These are phyloP conservation scores for Diorhabda carinulata DNA, from an alignment of 1,140 invertebrate species.

Conservation along the genomic window DNA sequence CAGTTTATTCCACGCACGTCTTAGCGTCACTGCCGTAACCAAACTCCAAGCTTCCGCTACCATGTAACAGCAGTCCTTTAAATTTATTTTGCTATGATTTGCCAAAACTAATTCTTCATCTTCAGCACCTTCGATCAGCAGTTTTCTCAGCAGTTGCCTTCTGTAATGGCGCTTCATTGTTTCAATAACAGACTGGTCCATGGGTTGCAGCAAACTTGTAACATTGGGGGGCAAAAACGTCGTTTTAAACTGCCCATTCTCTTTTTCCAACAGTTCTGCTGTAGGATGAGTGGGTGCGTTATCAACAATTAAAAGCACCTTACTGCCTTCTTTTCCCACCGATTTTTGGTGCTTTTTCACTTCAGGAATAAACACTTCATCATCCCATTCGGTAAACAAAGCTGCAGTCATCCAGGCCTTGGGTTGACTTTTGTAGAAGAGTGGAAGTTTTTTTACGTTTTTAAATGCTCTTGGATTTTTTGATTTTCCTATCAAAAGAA, in stretches of 20 bases:
- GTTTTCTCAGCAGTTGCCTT: conserved; percentile 4
- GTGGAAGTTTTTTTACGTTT: conserved; percentile 33
- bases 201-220: neutral
- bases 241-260: no score
- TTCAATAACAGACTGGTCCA: conserved; percentile 4
- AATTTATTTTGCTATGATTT: conserved; percentile 15
- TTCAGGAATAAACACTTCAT: neutral
- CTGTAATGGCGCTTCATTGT: conserved; percentile 1
- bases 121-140: conserved; percentile 8
- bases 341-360: no score
- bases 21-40: conserved; percentile 10
- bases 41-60: conserved; percentile 11
- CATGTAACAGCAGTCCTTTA: conserved; percentile 4
- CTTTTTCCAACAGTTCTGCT: no score
- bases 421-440: conserved; percentile 38
- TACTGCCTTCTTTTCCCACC: no score
- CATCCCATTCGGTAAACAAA: conserved; percentile 16
- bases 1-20: neutral
- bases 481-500: conserved; percentile 33
- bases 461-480: conserved; percentile 34
- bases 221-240: no score
- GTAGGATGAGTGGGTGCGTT: no score
- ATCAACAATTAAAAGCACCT: no score
- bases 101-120: conserved; percentile 8
- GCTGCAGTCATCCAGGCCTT: conserved; percentile 20